Conservation (phyloP, 2,113 vertebrate genomes). For the Zapus hudsonius region DNA sequence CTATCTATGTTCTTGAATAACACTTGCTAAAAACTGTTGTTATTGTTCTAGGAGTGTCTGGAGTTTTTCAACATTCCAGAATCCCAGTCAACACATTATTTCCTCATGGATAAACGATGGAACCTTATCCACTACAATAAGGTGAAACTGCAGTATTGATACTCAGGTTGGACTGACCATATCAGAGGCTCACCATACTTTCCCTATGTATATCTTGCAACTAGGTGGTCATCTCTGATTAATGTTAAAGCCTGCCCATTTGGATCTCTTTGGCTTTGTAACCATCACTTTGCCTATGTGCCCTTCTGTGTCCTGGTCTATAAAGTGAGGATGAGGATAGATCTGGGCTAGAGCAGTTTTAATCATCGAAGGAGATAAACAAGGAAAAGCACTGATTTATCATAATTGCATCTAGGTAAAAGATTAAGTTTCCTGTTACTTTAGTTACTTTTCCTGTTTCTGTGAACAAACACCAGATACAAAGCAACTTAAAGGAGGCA, state of each 20-base stretch:
- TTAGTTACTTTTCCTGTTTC: not conserved
- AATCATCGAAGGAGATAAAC: not conserved
- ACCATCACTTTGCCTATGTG: not conserved
- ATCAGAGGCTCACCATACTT: not conserved
- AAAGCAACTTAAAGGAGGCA: not conserved
- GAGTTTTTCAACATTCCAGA: constrained; percentile 99
- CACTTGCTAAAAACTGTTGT: constrained; percentile 39
- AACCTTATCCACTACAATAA: constrained; percentile 99
- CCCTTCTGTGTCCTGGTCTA: not conserved
- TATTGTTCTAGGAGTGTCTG: constrained; percentile 92
- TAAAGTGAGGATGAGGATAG: not conserved
- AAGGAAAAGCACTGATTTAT: not conserved
- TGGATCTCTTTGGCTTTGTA: not conserved
- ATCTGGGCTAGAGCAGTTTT: not conserved
- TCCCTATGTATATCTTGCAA: not conserved
- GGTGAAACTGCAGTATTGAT: constrained; percentile 80
- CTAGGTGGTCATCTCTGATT: rapidly evolving
- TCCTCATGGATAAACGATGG: constrained; percentile 99
- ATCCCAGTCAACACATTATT: constrained; percentile 96
- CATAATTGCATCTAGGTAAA: not conserved
- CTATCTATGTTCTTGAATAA: not conserved
- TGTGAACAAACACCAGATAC: not conserved
- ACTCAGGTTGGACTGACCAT: not conserved
- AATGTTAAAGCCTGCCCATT: not conserved
- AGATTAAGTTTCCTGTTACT: not conserved